phyloP scores from a whole-genome alignment of 2,113 vertebrate species.

The Chrysochloris asiatica region DNA sequence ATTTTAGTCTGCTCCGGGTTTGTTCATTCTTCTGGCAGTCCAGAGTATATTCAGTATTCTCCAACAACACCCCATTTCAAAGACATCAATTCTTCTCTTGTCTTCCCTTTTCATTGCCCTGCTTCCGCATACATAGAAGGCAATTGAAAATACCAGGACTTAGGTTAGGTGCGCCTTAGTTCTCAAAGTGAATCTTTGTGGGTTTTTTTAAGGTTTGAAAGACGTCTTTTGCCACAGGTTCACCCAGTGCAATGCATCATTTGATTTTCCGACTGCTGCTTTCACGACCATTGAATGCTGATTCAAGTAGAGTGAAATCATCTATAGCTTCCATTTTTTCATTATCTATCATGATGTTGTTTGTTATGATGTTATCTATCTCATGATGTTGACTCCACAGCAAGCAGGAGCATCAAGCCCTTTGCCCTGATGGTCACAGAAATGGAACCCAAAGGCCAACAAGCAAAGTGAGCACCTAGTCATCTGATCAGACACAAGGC shows the following conservation, averaged over 20 bases:
- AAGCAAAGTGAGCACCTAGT: accelerated
- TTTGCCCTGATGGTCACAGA: neutral
- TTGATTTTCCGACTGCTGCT: neutral
- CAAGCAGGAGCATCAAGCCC: neutral
- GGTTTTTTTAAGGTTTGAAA: neutral
- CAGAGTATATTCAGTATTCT: neutral
- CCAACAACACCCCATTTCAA: neutral
- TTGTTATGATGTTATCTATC: neutral
- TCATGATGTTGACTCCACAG: neutral
- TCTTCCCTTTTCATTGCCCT: neutral
- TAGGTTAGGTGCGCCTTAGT: neutral
- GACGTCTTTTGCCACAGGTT: neutral
- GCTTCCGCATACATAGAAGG: neutral
- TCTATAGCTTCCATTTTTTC: neutral
- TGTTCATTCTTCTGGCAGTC: neutral
- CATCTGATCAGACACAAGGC: accelerated
- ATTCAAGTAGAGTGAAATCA: neutral
- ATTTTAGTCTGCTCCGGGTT: neutral
- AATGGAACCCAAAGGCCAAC: neutral
- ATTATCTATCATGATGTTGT: neutral
- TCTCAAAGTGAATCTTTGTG: neutral
- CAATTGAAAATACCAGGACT: neutral
- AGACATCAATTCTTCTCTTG: neutral
- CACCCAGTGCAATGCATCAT: neutral
- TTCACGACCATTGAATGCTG: neutral